Evolutionary conservation across 1,140 invertebrate species (phyloP).

Genomic region (Myzus persicae): DNA sequence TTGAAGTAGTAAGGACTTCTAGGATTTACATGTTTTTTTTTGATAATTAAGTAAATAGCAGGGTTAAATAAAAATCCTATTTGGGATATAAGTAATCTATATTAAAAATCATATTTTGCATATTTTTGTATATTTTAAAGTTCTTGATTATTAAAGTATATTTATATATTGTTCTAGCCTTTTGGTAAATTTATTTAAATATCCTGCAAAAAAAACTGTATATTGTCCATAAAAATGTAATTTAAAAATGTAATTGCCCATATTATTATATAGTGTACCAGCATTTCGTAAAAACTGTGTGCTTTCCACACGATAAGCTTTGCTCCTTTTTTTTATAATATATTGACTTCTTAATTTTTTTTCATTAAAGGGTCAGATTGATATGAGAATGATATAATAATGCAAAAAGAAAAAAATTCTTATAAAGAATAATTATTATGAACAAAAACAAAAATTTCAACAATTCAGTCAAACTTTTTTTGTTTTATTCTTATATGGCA

Average conservation of each 20-base stretch:
- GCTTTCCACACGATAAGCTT: background rate
- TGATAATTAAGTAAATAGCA: background rate
- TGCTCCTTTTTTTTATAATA: background rate
- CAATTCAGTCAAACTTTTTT: background rate
- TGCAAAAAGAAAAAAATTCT: background rate
- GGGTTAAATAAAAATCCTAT: background rate
- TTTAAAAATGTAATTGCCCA: background rate
- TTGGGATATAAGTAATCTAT: background rate
- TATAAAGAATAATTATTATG: background rate
- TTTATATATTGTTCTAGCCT: background rate
- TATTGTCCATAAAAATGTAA: background rate
- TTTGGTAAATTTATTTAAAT: background rate
- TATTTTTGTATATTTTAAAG: slow-evolving; percentile 6
- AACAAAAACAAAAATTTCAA: background rate
- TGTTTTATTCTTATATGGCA: too few relatives aligned
- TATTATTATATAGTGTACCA: background rate
- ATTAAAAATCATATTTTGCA: background rate
- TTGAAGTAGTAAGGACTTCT: background rate
- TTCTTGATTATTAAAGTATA: background rate
- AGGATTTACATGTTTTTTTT: background rate
- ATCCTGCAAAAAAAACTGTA: background rate
- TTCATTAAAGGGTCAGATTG: background rate
- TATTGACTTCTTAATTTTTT: background rate
- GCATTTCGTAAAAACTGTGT: background rate
- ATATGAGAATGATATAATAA: background rate